These are phyloP conservation scores for Drosophila varians DNA, from an alignment of 1,140 invertebrate genomes.

Conservation along the genomic window DNA sequence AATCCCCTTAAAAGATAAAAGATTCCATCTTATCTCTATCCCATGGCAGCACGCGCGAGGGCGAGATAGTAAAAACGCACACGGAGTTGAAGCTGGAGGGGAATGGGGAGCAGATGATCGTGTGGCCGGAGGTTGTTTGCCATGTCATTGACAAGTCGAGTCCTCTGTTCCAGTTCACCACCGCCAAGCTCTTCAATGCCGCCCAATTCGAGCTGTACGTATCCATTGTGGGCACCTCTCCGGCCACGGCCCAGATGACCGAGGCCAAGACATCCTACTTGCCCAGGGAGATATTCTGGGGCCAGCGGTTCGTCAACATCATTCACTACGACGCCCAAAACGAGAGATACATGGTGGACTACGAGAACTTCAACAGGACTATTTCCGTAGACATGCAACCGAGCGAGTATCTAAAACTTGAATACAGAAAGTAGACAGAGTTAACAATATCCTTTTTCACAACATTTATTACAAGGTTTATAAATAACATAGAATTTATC, in stretches of 20 bases:
- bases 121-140: constrained; percentile 87
- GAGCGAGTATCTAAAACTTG: constrained; percentile 43
- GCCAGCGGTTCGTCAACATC: constrained; percentile 90
- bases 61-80: constrained; percentile 69
- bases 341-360: constrained; percentile 96
- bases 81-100: constrained; percentile 77
- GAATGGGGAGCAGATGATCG: constrained; percentile 84
- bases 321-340: constrained; percentile 93
- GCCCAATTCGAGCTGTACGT: constrained; percentile 93
- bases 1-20: background rate
- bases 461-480: background rate
- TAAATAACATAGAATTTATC: background rate
- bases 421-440: constrained; percentile 25
- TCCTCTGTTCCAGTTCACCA: constrained; percentile 85
- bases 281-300: constrained; percentile 93
- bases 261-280: constrained; percentile 92
- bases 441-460: background rate
- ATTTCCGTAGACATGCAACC: constrained; percentile 74
- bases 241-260: constrained; percentile 90
- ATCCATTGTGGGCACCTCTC: constrained; percentile 91
- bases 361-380: constrained; percentile 96
- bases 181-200: constrained; percentile 85
- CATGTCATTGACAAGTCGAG: constrained; percentile 86
- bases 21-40: constrained; percentile 6
- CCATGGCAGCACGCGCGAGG: constrained; percentile 66